Conservation (phyloP, 2,888 invertebrate genomes). For the Cerceris rybyensis region DNA sequence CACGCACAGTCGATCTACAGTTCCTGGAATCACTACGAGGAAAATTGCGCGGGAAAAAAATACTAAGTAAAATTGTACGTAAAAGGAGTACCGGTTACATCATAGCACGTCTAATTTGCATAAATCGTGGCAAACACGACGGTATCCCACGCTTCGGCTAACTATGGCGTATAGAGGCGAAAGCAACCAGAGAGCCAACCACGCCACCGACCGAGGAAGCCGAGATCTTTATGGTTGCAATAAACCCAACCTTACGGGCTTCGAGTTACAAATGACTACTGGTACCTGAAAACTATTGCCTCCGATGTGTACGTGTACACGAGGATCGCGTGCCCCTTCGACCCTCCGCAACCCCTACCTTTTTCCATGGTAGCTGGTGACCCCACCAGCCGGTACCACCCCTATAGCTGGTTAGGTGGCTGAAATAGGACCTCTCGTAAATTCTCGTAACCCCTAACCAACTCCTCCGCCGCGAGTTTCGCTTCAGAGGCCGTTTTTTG, state of each 20-base stretch:
- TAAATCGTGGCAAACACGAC: slow-evolving; percentile 60
- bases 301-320: slow-evolving; percentile 21
- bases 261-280: slow-evolving; percentile 76
- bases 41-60: background rate
- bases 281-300: slow-evolving; percentile 74
- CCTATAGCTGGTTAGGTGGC: slow-evolving; percentile 61
- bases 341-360: slow-evolving; percentile 16
- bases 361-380: slow-evolving; percentile 28
- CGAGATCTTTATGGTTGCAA: slow-evolving; percentile 76
- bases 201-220: slow-evolving; percentile 57
- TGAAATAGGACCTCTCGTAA: slow-evolving; percentile 72
- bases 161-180: slow-evolving; percentile 41
- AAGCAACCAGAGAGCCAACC: slow-evolving; percentile 16
- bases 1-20: too few relatives aligned
- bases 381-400: slow-evolving; percentile 39
- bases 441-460: slow-evolving; percentile 68
- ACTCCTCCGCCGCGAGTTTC: slow-evolving; percentile 26
- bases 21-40: background rate
- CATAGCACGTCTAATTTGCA: slow-evolving; percentile 63
- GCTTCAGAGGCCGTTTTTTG: slow-evolving; percentile 31
- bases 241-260: slow-evolving; percentile 70
- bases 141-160: slow-evolving; percentile 49
- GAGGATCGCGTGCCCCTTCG: slow-evolving; percentile 23
- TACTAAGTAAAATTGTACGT: background rate
- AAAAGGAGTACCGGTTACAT: slow-evolving; percentile 4